A percentile compares a stretch with the other conserved stretches of the same genome.
These are phyloP conservation scores for Mungos mungo DNA, from an alignment of 2,113 vertebrate species.

Conservation along the genomic window DNA sequence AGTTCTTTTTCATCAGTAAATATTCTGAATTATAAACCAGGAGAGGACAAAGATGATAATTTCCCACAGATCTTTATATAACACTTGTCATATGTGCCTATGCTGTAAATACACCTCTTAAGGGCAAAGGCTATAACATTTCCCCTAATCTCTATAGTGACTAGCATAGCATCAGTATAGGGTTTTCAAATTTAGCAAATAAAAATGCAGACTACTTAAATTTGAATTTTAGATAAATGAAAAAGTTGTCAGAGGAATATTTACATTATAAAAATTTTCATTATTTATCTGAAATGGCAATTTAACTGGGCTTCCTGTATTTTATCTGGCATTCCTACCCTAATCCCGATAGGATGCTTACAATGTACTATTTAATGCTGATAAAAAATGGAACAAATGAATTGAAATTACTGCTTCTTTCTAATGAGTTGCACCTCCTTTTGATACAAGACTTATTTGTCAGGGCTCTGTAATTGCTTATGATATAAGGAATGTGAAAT, in stretches of 20 bases:
- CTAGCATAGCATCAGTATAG: not conserved
- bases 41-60: not conserved
- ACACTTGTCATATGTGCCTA: not conserved
- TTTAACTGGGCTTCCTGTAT: not conserved
- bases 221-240: not conserved
- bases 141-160: not conserved
- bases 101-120: not conserved
- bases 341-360: not conserved
- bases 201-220: not conserved
- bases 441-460: not conserved
- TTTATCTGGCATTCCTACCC: not conserved
- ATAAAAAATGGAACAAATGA: not conserved
- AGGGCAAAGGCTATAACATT: not conserved
- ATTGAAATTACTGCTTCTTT: not conserved
- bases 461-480: not conserved
- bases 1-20: not conserved
- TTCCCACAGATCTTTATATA: not conserved
- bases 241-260: not conserved
- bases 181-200: not conserved
- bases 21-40: not conserved
- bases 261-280: not conserved
- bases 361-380: not conserved
- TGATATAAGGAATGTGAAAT: not conserved
- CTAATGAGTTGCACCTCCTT: not conserved
- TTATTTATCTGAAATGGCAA: not conserved